These are phyloP conservation scores for Thaleichthys pacificus DNA, from an alignment of 2,797 vertebrate genomes.

Conservation along the genomic window DNA sequence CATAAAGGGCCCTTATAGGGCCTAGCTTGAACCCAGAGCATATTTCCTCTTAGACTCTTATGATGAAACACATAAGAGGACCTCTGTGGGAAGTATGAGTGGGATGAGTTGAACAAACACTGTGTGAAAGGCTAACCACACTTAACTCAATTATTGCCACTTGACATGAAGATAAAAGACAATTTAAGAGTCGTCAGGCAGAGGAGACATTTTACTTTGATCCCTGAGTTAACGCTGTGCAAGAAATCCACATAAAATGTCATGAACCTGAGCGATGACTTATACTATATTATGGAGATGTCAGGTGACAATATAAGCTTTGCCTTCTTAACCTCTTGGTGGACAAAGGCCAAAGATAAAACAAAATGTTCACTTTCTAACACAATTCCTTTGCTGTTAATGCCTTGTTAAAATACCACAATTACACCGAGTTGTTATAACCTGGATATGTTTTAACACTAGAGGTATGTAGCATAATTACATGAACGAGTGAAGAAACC, in stretches of 20 bases:
- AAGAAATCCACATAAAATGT: slow-evolving; percentile 23
- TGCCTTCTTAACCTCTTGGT: not conserved
- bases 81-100: not conserved
- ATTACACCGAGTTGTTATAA: too few relatives aligned
- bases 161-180: slow-evolving; percentile 22
- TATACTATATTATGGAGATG: too few relatives aligned
- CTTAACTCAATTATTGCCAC: slow-evolving; percentile 28
- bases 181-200: slow-evolving; percentile 4
- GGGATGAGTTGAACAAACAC: not conserved
- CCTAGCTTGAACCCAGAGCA: not conserved
- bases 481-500: too few relatives aligned
- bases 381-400: not conserved
- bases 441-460: too few relatives aligned
- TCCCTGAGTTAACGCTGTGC: slow-evolving; percentile 14
- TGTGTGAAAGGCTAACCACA: slow-evolving; percentile 9
- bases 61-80: not conserved
- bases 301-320: not conserved
- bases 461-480: too few relatives aligned
- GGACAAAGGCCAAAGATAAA: not conserved
- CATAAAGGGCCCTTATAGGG: slow-evolving; percentile 2
- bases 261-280: slow-evolving; percentile 2
- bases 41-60: slow-evolving; percentile 1
- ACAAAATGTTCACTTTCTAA: not conserved
- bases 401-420: not conserved
- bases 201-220: slow-evolving; percentile 23